Conservation (phyloP, 1,140 invertebrate genomes). For the Diplogasteroides magnus region DNA sequence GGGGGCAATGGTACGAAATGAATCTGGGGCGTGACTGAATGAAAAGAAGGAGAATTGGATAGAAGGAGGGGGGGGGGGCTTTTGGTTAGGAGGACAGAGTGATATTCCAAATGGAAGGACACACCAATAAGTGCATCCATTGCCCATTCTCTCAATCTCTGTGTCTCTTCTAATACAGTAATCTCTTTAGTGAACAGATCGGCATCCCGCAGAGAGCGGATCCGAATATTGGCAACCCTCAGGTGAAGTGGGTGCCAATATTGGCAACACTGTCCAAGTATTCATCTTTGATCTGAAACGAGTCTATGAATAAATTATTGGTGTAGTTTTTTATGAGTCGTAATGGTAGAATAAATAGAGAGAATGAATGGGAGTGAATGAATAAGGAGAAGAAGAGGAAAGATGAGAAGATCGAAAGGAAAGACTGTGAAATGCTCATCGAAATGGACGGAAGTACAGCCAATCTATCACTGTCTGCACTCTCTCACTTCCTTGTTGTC, state of each 20-base stretch:
- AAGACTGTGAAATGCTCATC: background rate
- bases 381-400: background rate
- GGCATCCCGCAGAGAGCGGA: background rate
- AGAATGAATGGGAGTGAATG: background rate
- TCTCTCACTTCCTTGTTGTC: background rate
- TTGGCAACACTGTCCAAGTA: background rate
- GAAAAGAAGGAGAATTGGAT: no score
- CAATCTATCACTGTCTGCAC: background rate
- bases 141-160: no score
- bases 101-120: no score
- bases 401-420: background rate
- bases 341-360: background rate
- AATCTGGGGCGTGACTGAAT: no score
- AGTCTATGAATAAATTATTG: background rate
- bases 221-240: background rate
- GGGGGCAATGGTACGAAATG: no score
- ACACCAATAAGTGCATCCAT: no score
- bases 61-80: no score
- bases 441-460: background rate
- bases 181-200: background rate
- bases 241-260: background rate
- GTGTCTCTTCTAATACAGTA: no score
- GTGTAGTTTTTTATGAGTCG: background rate
- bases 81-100: no score
- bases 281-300: background rate